These are phyloP conservation scores for Thaumetopoea pityocampa DNA, from an alignment of 1,140 invertebrate species.

Conservation along the genomic window DNA sequence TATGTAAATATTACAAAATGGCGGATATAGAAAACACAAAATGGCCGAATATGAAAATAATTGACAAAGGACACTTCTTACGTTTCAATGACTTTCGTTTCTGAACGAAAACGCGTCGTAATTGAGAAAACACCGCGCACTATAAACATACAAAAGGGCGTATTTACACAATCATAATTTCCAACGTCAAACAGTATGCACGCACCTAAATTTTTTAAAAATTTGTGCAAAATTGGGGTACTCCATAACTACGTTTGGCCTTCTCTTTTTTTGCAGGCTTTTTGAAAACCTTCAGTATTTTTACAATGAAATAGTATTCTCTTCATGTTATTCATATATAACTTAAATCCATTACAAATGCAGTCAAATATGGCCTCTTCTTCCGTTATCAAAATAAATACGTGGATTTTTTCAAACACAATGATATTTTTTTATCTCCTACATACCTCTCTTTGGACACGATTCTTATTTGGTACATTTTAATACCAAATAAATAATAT, in stretches of 20 bases:
- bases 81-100: too few species aligned
- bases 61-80: too few species aligned
- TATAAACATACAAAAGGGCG: constrained; percentile 15
- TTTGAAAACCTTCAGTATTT: constrained; percentile 32
- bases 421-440: constrained; percentile 28
- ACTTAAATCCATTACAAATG: constrained; percentile 38
- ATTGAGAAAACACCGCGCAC: background rate
- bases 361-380: constrained; percentile 43
- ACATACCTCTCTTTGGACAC: constrained; percentile 55
- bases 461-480: constrained; percentile 48
- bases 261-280: constrained; percentile 36
- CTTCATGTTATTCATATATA: constrained; percentile 25
- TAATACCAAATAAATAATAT: constrained; percentile 36
- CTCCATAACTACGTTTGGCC: constrained; percentile 36
- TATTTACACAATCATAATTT: constrained; percentile 8
- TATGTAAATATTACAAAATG: too few species aligned
- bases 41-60: too few species aligned
- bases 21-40: too few species aligned
- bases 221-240: constrained; percentile 58
- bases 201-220: constrained; percentile 27
- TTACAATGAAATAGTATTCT: constrained; percentile 18
- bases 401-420: constrained; percentile 34
- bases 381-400: constrained; percentile 56
- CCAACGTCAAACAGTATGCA: constrained; percentile 32
- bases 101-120: too few species aligned